phyloP scores from a whole-genome alignment of 1,140 invertebrate species.

The Drosophila burlai region DNA sequence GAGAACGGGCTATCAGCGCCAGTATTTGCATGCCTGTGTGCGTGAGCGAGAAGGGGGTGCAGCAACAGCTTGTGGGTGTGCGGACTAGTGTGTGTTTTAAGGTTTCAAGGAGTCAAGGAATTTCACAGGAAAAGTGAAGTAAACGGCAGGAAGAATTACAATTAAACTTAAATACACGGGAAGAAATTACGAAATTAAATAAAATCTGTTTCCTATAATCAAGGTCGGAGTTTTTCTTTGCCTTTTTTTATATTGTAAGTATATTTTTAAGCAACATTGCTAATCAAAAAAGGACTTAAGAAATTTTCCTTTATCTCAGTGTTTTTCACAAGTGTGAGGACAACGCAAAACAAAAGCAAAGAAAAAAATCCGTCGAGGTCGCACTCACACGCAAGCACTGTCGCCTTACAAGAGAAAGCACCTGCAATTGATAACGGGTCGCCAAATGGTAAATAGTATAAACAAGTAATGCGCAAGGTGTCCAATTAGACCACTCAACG shows the following conservation, averaged over 20 bases:
- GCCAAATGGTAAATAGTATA: constrained; percentile 59
- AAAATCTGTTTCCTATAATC: too few relatives aligned
- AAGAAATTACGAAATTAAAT: not conserved
- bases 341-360: constrained; percentile 43
- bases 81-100: constrained; percentile 10
- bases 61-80: constrained; percentile 71
- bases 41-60: constrained; percentile 63
- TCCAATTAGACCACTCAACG: constrained; percentile 79
- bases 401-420: constrained; percentile 49
- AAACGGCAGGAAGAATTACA: constrained; percentile 1
- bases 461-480: constrained; percentile 71
- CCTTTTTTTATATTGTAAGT: too few relatives aligned
- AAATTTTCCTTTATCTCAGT: not conserved
- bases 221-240: too few relatives aligned
- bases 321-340: constrained; percentile 19
- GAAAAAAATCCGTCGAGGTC: constrained; percentile 67
- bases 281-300: too few relatives aligned
- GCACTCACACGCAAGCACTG: constrained; percentile 15
- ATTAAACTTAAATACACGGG: not conserved
- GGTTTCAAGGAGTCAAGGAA: constrained; percentile 74
- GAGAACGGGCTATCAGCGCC: constrained; percentile 32
- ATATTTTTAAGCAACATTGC: too few relatives aligned
- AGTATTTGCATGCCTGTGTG: constrained; percentile 29
- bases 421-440: constrained; percentile 68
- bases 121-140: constrained; percentile 51